Evolutionary conservation across 35 echinoderm and acorn worm species (phyloP).

Genomic region (Diadema setosum): DNA sequence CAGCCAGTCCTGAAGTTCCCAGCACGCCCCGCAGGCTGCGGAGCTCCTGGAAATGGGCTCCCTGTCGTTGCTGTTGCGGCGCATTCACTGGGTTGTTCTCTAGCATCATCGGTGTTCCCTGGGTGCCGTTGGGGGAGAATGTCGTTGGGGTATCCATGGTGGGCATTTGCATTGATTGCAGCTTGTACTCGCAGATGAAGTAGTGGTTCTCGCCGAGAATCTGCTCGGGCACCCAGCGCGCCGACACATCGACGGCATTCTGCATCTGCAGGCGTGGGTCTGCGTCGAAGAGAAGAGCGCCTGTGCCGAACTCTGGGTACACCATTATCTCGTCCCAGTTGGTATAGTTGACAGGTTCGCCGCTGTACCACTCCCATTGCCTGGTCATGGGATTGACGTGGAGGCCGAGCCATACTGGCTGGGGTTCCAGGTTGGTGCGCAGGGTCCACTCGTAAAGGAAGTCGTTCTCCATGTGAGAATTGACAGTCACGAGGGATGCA

Average conservation of each 20-base stretch:
- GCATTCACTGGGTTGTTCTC: not conserved
- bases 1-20: too few relatives aligned
- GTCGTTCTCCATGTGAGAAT: not conserved
- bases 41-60: too few relatives aligned
- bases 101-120: not conserved
- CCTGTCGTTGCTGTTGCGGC: too few relatives aligned
- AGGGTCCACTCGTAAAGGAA: not conserved
- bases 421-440: not conserved
- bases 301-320: not conserved
- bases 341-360: not conserved
- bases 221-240: not conserved
- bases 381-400: not conserved
- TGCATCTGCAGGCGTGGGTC: not conserved
- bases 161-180: not conserved
- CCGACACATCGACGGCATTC: not conserved
- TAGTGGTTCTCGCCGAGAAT: not conserved
- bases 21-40: too few relatives aligned
- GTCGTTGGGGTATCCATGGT: not conserved
- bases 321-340: not conserved
- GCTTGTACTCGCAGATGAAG: not conserved
- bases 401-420: not conserved
- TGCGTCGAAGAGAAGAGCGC: not conserved
- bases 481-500: not conserved
- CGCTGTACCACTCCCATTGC: not conserved
- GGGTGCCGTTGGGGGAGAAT: not conserved